Percentiles rank a stretch among this genome's conserved stretches.
Evolutionary conservation across 2,113 vertebrate genomes (phyloP).

Genomic region (Alethe castanea): DNA sequence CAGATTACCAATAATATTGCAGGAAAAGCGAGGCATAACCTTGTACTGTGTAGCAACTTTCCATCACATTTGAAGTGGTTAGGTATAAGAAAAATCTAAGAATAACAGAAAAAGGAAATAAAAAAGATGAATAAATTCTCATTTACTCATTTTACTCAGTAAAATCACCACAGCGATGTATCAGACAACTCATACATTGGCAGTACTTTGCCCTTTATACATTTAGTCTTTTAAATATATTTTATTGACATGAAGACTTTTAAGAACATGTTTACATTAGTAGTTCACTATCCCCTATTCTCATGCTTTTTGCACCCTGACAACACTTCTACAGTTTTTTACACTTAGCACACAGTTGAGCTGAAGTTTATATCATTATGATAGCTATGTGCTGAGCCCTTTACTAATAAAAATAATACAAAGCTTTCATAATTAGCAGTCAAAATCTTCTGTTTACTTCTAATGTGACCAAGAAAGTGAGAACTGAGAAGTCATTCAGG

Average conservation of each 20-base stretch:
- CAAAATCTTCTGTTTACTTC: background rate
- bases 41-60: background rate
- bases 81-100: background rate
- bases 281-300: background rate
- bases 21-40: background rate
- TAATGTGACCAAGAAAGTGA: background rate
- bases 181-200: background rate
- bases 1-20: background rate
- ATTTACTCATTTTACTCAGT: background rate
- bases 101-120: background rate
- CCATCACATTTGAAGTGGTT: background rate
- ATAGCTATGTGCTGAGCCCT: background rate
- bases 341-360: background rate
- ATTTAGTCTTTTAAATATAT: background rate
- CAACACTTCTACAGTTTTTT: background rate
- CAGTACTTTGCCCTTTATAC: background rate
- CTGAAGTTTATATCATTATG: background rate
- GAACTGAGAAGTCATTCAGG: background rate
- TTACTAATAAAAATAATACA: background rate
- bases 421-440: background rate
- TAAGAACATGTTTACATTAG: background rate
- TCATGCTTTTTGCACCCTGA: background rate
- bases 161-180: background rate
- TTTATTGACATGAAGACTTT: background rate
- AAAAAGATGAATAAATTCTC: background rate